A percentile compares a stretch with the other conserved stretches of the same genome.
These are phyloP conservation scores for Acrobasis consociella DNA, from an alignment of 2,888 invertebrate species.

Conservation along the genomic window DNA sequence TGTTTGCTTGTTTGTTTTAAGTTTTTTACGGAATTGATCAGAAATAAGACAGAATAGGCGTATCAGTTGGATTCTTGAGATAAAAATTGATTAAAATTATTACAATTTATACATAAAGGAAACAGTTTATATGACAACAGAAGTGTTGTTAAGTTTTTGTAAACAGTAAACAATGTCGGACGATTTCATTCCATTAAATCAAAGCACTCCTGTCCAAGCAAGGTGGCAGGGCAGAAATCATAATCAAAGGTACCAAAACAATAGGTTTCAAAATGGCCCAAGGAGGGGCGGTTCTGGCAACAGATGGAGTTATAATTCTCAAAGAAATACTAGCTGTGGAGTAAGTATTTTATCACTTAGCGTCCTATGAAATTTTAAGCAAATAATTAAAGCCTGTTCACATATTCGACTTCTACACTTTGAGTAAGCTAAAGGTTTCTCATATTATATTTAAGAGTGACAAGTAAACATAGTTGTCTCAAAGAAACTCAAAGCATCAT, in stretches of 20 bases:
- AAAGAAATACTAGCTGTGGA: constrained; percentile 57
- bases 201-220: constrained; percentile 66
- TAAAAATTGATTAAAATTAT: too few species aligned
- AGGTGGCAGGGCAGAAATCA: constrained; percentile 53
- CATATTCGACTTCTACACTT: too few species aligned
- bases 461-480: too few species aligned
- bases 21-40: too few species aligned
- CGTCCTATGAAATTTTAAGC: neutral
- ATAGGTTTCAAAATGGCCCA: constrained; percentile 45
- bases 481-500: too few species aligned
- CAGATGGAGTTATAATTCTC: constrained; percentile 56
- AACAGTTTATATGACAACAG: neutral
- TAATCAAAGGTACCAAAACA: constrained; percentile 45
- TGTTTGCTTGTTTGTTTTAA: too few species aligned
- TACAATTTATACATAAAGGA: too few species aligned
- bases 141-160: neutral
- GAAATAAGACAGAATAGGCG: too few species aligned
- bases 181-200: constrained; percentile 70
- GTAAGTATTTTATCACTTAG: constrained; percentile 43
- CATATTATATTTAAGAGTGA: too few species aligned
- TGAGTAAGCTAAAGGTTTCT: too few species aligned
- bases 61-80: too few species aligned
- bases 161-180: constrained; percentile 56
- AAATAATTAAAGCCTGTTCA: too few species aligned
- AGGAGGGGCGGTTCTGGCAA: constrained; percentile 48